phyloP scores from a whole-genome alignment of 2,113 vertebrate species.

The Hyperopisus bebe region DNA sequence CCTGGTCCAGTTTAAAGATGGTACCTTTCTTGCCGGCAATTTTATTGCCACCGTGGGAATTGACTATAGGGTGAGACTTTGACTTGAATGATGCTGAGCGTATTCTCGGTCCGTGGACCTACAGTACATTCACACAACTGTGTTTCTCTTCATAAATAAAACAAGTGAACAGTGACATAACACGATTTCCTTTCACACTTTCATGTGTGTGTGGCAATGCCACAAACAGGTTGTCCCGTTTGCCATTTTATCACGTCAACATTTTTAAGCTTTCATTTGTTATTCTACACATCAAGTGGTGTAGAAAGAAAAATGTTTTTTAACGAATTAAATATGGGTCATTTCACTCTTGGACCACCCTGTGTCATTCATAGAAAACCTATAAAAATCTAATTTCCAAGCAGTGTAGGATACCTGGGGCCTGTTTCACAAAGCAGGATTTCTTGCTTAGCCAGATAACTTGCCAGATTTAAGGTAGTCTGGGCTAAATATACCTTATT shows the following conservation, averaged over 20 bases:
- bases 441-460: too few species aligned
- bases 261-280: background rate
- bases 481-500: too few species aligned
- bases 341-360: background rate
- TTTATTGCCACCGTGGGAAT: conserved; percentile 98
- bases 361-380: background rate
- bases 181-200: background rate
- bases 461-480: too few species aligned
- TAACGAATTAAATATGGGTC: background rate
- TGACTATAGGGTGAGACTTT: conserved; percentile 93
- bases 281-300: background rate
- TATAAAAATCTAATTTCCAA: conserved; percentile 5
- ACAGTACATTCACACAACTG: background rate
- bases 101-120: background rate
- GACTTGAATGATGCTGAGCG: conserved; percentile 24
- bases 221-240: background rate
- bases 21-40: conserved; percentile 87
- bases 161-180: background rate
- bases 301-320: background rate
- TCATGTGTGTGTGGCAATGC: background rate
- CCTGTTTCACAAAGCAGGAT: too few species aligned
- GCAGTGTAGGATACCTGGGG: background rate
- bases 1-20: conserved; percentile 92
- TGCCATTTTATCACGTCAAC: background rate
- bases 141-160: background rate